phyloP scores from a whole-genome alignment of 2,797 vertebrate genomes.

The Malacoctenus gilli region DNA sequence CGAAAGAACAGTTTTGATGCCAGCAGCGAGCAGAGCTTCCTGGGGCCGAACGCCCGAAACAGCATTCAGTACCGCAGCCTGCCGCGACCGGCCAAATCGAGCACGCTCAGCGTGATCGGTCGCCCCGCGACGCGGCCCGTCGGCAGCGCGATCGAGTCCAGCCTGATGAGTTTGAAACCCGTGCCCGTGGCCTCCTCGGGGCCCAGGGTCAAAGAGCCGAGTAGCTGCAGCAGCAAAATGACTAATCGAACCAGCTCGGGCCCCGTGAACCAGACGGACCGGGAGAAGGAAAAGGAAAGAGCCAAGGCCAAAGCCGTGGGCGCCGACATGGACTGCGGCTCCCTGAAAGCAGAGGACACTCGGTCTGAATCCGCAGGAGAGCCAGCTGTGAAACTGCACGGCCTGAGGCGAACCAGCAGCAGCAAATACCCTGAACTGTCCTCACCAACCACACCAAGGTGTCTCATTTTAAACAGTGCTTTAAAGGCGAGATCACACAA shows the following conservation, averaged over 20 bases:
- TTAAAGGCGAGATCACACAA: neutral
- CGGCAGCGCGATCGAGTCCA: constrained; percentile 88
- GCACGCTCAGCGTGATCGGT: constrained; percentile 92
- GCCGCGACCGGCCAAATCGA: constrained; percentile 95
- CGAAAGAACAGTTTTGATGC: constrained; percentile 96
- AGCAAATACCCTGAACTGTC: constrained; percentile 90
- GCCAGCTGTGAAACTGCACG: constrained; percentile 83
- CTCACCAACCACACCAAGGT: constrained; percentile 92
- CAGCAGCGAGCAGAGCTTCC: constrained; percentile 87
- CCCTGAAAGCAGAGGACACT: constrained; percentile 71
- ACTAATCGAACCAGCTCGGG: constrained; percentile 63
- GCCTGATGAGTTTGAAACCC: constrained; percentile 88
- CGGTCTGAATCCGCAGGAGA: constrained; percentile 81
- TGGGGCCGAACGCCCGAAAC: constrained; percentile 88
- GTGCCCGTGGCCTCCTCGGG: constrained; percentile 73
- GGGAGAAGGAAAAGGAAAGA: constrained; percentile 97
- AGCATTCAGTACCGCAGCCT: constrained; percentile 98
- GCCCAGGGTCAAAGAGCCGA: constrained; percentile 80
- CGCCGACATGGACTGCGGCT: constrained; percentile 84
- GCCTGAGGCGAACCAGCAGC: constrained; percentile 81
- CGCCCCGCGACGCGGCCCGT: constrained; percentile 82
- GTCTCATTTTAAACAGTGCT: constrained; percentile 19
- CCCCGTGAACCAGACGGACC: constrained; percentile 95
- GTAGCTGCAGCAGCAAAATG: constrained; percentile 69
- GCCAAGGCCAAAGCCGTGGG: constrained; percentile 95